Evolutionary conservation across 2,888 invertebrate genomes (phyloP).

Genomic region (Ophion costatus): DNA sequence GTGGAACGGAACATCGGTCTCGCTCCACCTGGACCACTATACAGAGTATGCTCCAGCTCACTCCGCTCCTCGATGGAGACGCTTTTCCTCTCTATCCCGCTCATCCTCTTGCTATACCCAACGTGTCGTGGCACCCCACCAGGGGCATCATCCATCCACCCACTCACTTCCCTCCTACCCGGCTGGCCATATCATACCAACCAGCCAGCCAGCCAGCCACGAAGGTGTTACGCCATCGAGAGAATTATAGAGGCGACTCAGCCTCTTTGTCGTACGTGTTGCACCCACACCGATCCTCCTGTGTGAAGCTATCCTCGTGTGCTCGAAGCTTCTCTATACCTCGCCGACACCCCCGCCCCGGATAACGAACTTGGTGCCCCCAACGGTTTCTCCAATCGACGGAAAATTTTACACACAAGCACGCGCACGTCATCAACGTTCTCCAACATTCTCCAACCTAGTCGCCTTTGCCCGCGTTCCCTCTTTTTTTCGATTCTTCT

Average conservation of each 20-base stretch:
- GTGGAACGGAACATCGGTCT: constrained; percentile 52
- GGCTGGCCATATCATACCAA: constrained; percentile 48
- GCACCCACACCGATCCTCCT: constrained; percentile 23
- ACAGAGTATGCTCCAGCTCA: constrained; percentile 46
- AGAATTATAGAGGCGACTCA: constrained; percentile 44
- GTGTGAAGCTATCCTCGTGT: neutral
- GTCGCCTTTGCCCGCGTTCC: constrained; percentile 22
- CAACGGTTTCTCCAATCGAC: constrained; percentile 30
- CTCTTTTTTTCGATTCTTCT: constrained; percentile 11
- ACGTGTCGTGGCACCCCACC: constrained; percentile 45
- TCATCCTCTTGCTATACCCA: constrained; percentile 36
- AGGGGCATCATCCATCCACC: constrained; percentile 36
- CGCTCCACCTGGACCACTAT: constrained; percentile 53
- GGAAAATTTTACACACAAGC: constrained; percentile 41
- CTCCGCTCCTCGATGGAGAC: constrained; percentile 5
- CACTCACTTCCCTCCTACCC: constrained; percentile 20
- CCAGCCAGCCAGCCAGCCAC: constrained; percentile 64
- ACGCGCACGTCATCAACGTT: constrained; percentile 23
- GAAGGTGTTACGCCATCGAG: constrained; percentile 66
- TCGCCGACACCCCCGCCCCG: constrained; percentile 2
- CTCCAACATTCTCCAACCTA: constrained; percentile 22
- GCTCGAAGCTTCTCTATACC: constrained; percentile 22
- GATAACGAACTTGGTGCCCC: constrained; percentile 49
- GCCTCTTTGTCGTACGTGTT: constrained; percentile 27
- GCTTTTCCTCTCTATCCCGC: constrained; percentile 7